These are phyloP conservation scores for Mellilla xanthometata DNA, from an alignment of 2,888 invertebrate genomes.

Conservation along the genomic window DNA sequence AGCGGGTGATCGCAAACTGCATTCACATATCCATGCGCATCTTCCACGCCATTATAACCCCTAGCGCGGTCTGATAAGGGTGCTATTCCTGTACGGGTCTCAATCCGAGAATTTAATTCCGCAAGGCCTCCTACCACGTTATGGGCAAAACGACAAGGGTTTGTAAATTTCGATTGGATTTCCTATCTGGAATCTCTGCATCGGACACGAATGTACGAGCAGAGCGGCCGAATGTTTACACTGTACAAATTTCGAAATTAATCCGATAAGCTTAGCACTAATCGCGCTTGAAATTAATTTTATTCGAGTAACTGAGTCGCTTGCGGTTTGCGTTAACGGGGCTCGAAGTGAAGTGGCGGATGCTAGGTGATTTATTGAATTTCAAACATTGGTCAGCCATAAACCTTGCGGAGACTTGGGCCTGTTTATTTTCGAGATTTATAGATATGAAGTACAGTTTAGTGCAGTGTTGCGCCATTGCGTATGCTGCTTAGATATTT, in stretches of 20 bases:
- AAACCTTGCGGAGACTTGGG: slow-evolving; percentile 55
- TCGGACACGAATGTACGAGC: slow-evolving; percentile 57
- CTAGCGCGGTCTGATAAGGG: slow-evolving; percentile 43
- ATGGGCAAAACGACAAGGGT: slow-evolving; percentile 77
- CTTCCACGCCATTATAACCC: slow-evolving; percentile 44
- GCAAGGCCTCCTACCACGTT: slow-evolving; percentile 77
- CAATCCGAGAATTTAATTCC: slow-evolving; percentile 65
- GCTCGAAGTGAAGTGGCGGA: slow-evolving; percentile 62
- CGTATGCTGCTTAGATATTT: slow-evolving; percentile 15
- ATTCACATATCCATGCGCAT: slow-evolving; percentile 53
- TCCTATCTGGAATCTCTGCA: slow-evolving; percentile 72
- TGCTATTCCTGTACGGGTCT: slow-evolving; percentile 40
- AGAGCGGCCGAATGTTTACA: slow-evolving; percentile 76
- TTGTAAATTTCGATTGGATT: slow-evolving; percentile 78
- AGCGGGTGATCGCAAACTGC: slow-evolving; percentile 77
- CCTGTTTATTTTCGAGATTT: slow-evolving; percentile 67
- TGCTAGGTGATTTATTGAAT: slow-evolving; percentile 68
- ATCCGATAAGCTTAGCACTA: slow-evolving; percentile 52
- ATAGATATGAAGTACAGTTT: slow-evolving; percentile 56
- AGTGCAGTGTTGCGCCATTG: slow-evolving; percentile 52
- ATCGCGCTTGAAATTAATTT: slow-evolving; percentile 60
- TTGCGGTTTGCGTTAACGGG: slow-evolving; percentile 52
- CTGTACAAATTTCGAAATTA: slow-evolving; percentile 66
- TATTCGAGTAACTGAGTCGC: slow-evolving; percentile 30
- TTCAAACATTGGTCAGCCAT: slow-evolving; percentile 64